These are phyloP conservation scores for Apis florea DNA, from an alignment of 1,140 invertebrate species.

Conservation along the genomic window DNA sequence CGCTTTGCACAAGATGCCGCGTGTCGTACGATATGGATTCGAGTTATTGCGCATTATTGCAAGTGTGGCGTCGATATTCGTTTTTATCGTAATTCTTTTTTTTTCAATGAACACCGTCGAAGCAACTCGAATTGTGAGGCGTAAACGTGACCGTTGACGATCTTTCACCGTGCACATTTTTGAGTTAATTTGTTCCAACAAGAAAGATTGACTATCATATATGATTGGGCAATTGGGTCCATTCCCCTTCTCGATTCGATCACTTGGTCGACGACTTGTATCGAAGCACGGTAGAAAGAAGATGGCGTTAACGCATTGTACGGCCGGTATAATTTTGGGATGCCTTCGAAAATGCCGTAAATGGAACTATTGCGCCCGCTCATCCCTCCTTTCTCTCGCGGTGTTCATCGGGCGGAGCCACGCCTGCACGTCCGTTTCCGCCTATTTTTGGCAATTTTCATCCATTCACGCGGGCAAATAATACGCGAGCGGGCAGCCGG, in stretches of 20 bases:
- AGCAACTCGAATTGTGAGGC: too few relatives aligned
- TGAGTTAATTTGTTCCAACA: too few relatives aligned
- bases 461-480: conserved; percentile 64
- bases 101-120: too few relatives aligned
- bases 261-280: conserved; percentile 18
- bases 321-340: conserved; percentile 50
- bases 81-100: too few relatives aligned
- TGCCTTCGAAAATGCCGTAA: conserved; percentile 48
- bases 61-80: too few relatives aligned
- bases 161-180: too few relatives aligned
- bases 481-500: conserved; percentile 30
- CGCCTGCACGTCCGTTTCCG: conserved; percentile 62
- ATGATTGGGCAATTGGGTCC: too few relatives aligned
- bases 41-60: too few relatives aligned
- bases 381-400: not conserved
- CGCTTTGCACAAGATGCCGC: too few relatives aligned
- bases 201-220: too few relatives aligned
- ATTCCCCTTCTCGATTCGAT: not conserved
- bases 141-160: too few relatives aligned
- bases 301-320: conserved; percentile 27
- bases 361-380: conserved; percentile 42
- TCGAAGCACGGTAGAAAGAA: not conserved
- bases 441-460: conserved; percentile 72
- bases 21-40: too few relatives aligned
- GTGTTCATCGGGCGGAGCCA: conserved; percentile 28